A percentile compares a stretch with the other conserved stretches of the same genome.
These are phyloP conservation scores for Siniperca chuatsi DNA, from an alignment of 2,113 vertebrate genomes.

Conservation along the genomic window DNA sequence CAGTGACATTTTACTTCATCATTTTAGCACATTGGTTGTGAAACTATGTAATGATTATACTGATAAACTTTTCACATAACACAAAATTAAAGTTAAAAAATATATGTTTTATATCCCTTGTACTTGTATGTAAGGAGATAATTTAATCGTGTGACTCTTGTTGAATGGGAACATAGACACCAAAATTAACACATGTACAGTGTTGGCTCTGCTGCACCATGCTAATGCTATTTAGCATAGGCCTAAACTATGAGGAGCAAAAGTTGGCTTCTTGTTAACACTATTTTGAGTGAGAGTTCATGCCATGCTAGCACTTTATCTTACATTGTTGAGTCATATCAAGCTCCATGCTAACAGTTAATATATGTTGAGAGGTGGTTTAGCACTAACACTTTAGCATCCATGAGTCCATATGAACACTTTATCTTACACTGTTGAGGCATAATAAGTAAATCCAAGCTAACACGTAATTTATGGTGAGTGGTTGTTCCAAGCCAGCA, in stretches of 20 bases:
- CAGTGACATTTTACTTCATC: neutral
- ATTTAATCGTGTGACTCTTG: neutral
- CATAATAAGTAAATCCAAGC: too few relatives aligned
- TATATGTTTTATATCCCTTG: neutral
- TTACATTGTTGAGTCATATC: neutral
- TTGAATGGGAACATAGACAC: conserved; percentile 24
- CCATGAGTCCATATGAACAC: too few relatives aligned
- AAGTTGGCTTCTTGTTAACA: neutral
- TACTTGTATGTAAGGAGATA: neutral
- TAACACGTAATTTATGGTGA: too few relatives aligned
- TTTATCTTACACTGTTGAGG: too few relatives aligned
- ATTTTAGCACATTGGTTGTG: neutral
- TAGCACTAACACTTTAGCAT: neutral
- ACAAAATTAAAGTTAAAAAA: neutral
- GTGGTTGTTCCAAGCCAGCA: too few relatives aligned
- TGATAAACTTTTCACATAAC: neutral
- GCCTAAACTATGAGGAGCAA: neutral
- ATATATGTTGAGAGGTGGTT: neutral
- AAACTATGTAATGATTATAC: neutral
- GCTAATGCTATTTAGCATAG: neutral
- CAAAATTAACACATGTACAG: neutral
- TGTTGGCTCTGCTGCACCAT: too few relatives aligned
- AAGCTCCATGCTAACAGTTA: neutral
- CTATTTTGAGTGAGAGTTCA: neutral
- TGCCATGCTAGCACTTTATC: neutral